Percentiles rank a stretch among this genome's conserved stretches.
These are phyloP conservation scores for Sternotherus odoratus DNA, from an alignment of 2,797 vertebrate species.

Conservation along the genomic window DNA sequence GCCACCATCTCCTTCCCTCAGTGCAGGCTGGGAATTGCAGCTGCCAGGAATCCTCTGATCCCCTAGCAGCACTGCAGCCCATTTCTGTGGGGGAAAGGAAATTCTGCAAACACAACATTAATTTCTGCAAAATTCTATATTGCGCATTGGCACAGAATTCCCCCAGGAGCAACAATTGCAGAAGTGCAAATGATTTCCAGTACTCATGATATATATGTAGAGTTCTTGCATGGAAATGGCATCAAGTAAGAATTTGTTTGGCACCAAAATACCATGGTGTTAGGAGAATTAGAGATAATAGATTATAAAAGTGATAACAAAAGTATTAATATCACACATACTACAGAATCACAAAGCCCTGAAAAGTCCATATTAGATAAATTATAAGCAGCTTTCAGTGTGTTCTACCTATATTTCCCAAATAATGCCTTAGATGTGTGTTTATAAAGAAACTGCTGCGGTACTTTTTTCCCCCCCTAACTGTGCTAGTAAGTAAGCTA, in stretches of 20 bases:
- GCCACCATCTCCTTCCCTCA: too few species aligned
- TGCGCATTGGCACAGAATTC: too few species aligned
- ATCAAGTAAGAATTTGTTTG: neutral
- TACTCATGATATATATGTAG: neutral
- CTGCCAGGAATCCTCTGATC: too few species aligned
- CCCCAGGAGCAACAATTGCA: neutral
- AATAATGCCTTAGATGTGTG: neutral
- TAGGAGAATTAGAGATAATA: neutral
- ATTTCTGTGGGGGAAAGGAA: too few species aligned
- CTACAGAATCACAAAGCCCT: neutral
- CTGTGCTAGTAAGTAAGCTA: neutral
- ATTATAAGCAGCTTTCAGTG: neutral
- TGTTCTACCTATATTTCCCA: neutral
- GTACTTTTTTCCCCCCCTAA: neutral
- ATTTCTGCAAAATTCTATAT: too few species aligned
- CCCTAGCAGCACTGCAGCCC: too few species aligned
- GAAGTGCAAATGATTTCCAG: neutral
- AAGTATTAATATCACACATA: neutral
- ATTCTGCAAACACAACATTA: too few species aligned
- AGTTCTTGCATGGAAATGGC: neutral
- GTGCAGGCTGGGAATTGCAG: too few species aligned
- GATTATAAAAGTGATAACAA: neutral
- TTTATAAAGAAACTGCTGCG: neutral
- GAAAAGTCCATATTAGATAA: neutral
- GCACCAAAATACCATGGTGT: neutral